Percentiles rank a stretch among this genome's conserved stretches.
Conservation (phyloP, 2,797 vertebrate genomes). For the Acipenser ruthenus region DNA sequence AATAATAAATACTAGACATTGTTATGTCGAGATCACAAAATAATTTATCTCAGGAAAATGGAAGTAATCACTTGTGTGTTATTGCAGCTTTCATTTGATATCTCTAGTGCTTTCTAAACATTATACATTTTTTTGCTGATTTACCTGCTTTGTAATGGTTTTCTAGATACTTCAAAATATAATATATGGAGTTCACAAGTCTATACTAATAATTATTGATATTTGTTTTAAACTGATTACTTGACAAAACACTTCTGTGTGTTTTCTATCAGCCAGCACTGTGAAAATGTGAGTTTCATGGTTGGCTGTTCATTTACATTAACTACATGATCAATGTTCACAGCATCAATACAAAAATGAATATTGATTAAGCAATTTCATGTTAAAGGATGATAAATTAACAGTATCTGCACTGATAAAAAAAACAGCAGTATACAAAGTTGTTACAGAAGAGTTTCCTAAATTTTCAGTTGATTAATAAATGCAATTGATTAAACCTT, state of each 20-base stretch:
- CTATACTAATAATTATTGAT: not conserved
- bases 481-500: too few relatives aligned
- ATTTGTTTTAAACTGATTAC: not conserved
- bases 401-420: not conserved
- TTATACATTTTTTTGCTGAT: not conserved
- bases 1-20: too few relatives aligned
- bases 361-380: not conserved
- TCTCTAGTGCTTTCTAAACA: not conserved
- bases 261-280: not conserved
- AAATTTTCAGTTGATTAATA: too few relatives aligned
- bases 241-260: conserved; percentile 1
- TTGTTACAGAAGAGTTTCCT: too few relatives aligned
- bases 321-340: fast-evolving
- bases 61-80: too few relatives aligned
- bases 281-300: not conserved
- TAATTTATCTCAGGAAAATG: too few relatives aligned
- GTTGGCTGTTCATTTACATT: not conserved
- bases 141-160: not conserved
- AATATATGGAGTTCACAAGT: not conserved
- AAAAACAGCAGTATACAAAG: not conserved
- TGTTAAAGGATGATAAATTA: not conserved
- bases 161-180: too few relatives aligned
- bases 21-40: too few relatives aligned
- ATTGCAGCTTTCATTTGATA: too few relatives aligned
- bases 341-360: not conserved